Percentiles rank a stretch among this genome's conserved stretches.
Conservation (phyloP, 2,113 vertebrate species). For the Ia io region DNA sequence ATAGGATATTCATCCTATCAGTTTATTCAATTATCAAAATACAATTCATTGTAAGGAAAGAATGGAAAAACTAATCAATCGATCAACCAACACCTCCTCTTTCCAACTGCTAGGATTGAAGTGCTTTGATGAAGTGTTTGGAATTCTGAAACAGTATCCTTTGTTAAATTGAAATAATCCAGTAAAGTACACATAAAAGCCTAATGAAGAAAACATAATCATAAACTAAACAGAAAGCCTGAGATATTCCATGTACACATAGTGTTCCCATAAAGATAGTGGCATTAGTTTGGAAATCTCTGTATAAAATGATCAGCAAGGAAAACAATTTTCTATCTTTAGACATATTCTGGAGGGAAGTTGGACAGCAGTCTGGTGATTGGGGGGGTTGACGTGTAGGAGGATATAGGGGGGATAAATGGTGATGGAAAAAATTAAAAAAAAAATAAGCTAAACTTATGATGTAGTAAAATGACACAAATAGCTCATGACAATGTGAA, state of each 20-base stretch:
- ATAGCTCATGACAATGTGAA: conserved; percentile 60
- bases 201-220: conserved; percentile 27
- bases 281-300: conserved; percentile 9
- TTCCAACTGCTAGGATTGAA: background rate
- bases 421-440: background rate
- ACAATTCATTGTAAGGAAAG: conserved; percentile 3
- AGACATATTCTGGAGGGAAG: background rate
- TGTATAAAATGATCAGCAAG: conserved; percentile 7
- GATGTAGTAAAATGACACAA: conserved; percentile 45
- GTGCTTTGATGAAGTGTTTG: background rate
- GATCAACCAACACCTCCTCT: background rate
- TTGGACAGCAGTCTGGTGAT: background rate
- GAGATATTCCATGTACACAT: background rate
- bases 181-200: background rate
- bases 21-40: conserved; percentile 24
- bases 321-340: background rate
- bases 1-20: background rate
- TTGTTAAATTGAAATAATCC: background rate
- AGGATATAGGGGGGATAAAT: background rate
- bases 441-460: conserved; percentile 42
- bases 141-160: conserved; percentile 7
- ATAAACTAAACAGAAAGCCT: conserved; percentile 32
- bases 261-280: background rate
- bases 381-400: background rate
- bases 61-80: background rate